Evolutionary conservation across 2,113 vertebrate species (phyloP), one percentile per base, ranked within the genome.

Genomic region (Terrapene triunguis): DNA sequence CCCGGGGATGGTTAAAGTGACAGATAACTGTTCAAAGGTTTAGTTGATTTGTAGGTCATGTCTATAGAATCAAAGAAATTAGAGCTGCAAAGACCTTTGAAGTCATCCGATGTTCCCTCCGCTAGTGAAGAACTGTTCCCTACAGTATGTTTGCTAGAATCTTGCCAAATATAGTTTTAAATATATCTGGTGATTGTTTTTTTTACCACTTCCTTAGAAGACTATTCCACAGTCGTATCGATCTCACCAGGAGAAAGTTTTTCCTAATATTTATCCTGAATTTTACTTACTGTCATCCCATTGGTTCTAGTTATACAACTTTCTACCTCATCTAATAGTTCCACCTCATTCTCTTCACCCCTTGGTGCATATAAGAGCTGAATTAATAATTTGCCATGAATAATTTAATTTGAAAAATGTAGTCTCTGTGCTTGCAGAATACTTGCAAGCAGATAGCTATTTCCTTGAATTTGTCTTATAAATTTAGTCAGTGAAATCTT

Each of bases 21-120:
- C 32, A 1, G n/a, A 32, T 1, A 44, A 2, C 14, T 65, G 16
- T 17, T 42, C 51, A 50, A 88, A 14, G 81, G 38, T 1, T 42
- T 42, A 57, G 24, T 2, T 17, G 11, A 12, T 78, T 38, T 88
- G 53, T 59, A 19, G 17, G 6, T 16, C 0, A 0, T 42, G 11
- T 42, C 74, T 84, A 38, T 16, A 55, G 35, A 86, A 84, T 14
- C 10, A 62, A 50, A 14, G 6, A 51, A 53, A 82, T 54, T 8
- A 16, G 13, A 62, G 79, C 1, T 55, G 5, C 59, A 62, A 9
- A 4, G 21, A 27, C 8, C 3, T 47, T 29, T 22, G 3, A 76
- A 38, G 54, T 14, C 13, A 55, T 82, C 19, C 59, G 38, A 1
- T 29, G 88, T 44, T 72, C 24, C 5, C 1, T 72, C 85, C 78